These are phyloP conservation scores for Lycodopsis pacificus DNA, from an alignment of 2,797 vertebrate species.

Conservation along the genomic window DNA sequence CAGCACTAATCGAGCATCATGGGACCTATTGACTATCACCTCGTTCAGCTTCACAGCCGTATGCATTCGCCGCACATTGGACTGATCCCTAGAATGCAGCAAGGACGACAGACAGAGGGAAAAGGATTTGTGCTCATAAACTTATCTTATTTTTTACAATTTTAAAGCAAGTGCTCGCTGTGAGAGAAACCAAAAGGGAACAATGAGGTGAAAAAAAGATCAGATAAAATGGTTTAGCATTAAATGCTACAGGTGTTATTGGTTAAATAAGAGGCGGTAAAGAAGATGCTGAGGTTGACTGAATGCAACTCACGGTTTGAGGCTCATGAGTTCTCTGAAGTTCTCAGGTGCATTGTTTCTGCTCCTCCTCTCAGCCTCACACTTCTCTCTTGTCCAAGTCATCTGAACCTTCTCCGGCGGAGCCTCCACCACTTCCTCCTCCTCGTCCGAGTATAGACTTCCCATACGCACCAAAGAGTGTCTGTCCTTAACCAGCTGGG, in stretches of 20 bases:
- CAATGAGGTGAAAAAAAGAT: no score
- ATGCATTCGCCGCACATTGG: slow-evolving; percentile 97
- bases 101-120: slow-evolving; percentile 10
- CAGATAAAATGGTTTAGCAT: background rate
- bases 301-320: slow-evolving; percentile 92
- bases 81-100: slow-evolving; percentile 88
- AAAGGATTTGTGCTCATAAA: background rate
- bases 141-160: background rate
- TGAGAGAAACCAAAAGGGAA: background rate
- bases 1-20: slow-evolving; percentile 95
- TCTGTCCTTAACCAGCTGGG: slow-evolving; percentile 96
- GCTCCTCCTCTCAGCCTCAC: slow-evolving; percentile 88
- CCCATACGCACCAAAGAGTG: slow-evolving; percentile 95
- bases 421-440: slow-evolving; percentile 90
- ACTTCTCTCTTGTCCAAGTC: slow-evolving; percentile 96
- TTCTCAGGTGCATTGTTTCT: slow-evolving; percentile 88
- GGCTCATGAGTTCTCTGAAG: slow-evolving; percentile 95
- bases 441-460: slow-evolving; percentile 95
- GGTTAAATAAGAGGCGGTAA: background rate
- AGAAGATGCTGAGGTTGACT: background rate
- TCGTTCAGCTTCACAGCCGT: slow-evolving; percentile 98
- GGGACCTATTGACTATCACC: slow-evolving; percentile 95
- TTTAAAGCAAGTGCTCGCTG: background rate
- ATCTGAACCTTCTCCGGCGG: slow-evolving; percentile 93
- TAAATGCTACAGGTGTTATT: background rate